Base-by-base conservation (phyloP, 2,797 vertebrate species). In the Spinibarbus caldwelli region DNA sequence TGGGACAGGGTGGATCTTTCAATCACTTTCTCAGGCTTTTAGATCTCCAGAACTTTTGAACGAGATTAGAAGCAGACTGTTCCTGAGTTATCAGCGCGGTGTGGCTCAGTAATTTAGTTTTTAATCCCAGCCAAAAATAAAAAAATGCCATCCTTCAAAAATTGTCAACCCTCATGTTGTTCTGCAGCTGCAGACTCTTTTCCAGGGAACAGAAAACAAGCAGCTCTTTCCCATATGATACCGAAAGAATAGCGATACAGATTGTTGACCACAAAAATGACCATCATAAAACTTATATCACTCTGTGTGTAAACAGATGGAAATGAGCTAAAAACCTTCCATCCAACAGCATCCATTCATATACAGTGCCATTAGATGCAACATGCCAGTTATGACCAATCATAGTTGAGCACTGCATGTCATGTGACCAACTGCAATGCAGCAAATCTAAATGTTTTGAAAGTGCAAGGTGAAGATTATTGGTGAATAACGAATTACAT, bases 1-100 rank as follows among this genome's bases (percentile, higher is more conserved):
- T 84, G 72, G 82, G 73, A 84, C 73, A 84, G 62, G 82, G 43
- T 41, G 82, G 59, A 77, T 68, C 34, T 68, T 78, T 84, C 82
- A 77, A 84, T 84, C 73, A 77, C 82, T 78, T 64, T 83, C 72
- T 68, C 82, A 49, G 41, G 31, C 73, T 76, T 54, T 84, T 41
- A 84, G 62, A 78, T 78, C 73, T 84, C 43, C 21, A 41, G 71
- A 83, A 67, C 82, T 66, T 83, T 21, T 66, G 59, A 36, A 52
- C 19, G 10, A 83, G 54, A 83, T 83, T 45, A 75, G 31, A 83
- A 66, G 57, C 80, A 82, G 70, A 47, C 75, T 59, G 57, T 62
- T 64, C 41, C 41, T 14, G 38, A 75, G 57, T 75, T 83, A 64
- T 82, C 70, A 15, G n/a, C 17, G 26, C 29, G 3, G 54, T 34